Evolutionary conservation across 1,140 invertebrate genomes (phyloP).

Genomic region (Drosophila miranda): DNA sequence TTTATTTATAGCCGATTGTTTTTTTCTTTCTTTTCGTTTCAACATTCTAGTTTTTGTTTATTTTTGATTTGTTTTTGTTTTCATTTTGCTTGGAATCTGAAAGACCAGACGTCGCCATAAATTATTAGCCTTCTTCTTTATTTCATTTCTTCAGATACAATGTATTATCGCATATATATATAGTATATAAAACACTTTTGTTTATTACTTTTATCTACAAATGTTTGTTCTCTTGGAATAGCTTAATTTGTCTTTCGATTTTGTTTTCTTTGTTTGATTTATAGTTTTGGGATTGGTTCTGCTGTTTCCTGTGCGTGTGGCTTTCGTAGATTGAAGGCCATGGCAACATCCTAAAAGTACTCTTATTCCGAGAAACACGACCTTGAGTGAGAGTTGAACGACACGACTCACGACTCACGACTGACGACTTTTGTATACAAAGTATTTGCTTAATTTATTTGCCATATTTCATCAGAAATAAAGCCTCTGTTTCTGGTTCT

Average conservation of each 20-base stretch:
- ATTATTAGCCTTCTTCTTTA: constrained; percentile 26
- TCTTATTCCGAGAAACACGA: neutral
- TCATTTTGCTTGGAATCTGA: constrained; percentile 27
- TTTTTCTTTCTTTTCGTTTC: constrained; percentile 11
- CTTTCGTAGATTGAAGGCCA: neutral
- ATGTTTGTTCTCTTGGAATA: constrained; percentile 33
- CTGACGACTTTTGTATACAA: neutral
- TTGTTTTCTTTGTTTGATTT: constrained; percentile 24
- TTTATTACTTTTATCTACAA: constrained; percentile 22
- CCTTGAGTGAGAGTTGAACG: constrained; percentile 54
- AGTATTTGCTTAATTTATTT: constrained; percentile 11
- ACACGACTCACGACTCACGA: constrained; percentile 34
- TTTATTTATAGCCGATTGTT: constrained; percentile 61
- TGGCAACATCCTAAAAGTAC: neutral
- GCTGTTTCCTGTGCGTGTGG: constrained; percentile 18
- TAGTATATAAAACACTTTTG: constrained; percentile 16
- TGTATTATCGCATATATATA: neutral
- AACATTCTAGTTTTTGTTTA: constrained; percentile 39
- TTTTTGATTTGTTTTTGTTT: constrained; percentile 24
- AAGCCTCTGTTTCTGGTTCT: constrained; percentile 14
- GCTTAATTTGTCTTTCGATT: constrained; percentile 46
- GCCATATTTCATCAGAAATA: constrained; percentile 39
- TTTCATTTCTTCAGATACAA: constrained; percentile 29
- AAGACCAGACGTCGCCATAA: constrained; percentile 49
- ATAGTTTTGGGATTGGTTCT: constrained; percentile 32